phyloP scores from a whole-genome alignment of 2,888 invertebrate species.

The Blera fallax region DNA sequence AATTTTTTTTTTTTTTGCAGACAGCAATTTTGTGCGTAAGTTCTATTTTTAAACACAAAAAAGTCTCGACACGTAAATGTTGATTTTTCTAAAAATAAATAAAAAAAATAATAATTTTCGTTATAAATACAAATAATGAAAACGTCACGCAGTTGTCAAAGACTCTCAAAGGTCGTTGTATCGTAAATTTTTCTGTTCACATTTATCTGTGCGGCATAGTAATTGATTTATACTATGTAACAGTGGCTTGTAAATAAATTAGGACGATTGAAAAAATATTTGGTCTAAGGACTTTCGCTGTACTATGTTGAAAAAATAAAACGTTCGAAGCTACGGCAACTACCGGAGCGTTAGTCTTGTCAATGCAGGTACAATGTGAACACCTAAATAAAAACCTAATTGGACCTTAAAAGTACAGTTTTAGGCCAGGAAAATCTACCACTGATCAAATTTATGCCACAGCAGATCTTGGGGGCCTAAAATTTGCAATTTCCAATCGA shows the following conservation, averaged over 20 bases:
- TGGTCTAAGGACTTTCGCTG: no score
- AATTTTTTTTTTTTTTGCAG: background rate
- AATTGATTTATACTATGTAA: background rate
- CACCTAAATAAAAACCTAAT: no score
- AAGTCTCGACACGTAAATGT: background rate
- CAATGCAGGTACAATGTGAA: no score
- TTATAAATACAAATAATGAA: background rate
- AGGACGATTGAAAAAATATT: background rate
- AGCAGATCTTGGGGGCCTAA: no score
- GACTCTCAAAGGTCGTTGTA: conserved; percentile 22
- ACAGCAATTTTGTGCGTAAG: conserved; percentile 14
- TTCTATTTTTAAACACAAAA: conserved; percentile 4
- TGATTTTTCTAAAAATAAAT: conserved; percentile 8
- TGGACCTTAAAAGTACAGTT: no score
- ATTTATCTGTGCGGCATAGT: background rate
- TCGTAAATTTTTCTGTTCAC: background rate
- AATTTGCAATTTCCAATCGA: no score
- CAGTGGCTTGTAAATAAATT: background rate
- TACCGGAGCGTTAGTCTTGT: no score
- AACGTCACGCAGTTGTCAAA: conserved; percentile 19
- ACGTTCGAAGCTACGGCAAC: no score
- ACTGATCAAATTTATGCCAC: no score
- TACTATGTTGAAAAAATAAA: no score
- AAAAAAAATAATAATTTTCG: background rate
- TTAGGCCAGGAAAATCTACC: no score